These are phyloP conservation scores for Bombus vancouverensis DNA, from an alignment of 1,140 invertebrate species.

Conservation along the genomic window DNA sequence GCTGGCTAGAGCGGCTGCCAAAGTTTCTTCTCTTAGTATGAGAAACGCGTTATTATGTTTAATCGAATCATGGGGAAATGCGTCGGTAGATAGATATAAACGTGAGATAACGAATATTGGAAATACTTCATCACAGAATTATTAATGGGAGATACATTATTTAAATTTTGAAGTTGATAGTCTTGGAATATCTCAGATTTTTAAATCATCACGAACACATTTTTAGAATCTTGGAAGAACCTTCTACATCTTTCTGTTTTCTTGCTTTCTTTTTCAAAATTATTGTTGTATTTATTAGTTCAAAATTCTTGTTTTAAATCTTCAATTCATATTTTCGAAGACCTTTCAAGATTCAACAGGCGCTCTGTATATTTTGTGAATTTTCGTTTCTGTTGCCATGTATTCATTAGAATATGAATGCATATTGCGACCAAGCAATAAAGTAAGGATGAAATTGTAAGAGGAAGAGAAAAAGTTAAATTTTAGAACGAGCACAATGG, in stretches of 20 bases:
- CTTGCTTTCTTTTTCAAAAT: background rate
- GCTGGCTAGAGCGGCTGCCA: slow-evolving; percentile 9
- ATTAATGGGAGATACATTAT: background rate
- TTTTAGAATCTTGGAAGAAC: background rate
- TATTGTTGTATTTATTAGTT: background rate
- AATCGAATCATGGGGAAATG: background rate
- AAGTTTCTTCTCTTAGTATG: slow-evolving; percentile 11
- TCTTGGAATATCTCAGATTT: background rate
- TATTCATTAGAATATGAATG: slow-evolving; percentile 5
- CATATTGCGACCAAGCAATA: background rate
- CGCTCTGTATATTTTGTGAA: slow-evolving; percentile 3
- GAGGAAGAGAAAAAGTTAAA: background rate
- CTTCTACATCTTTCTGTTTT: background rate
- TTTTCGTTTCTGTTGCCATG: slow-evolving; percentile 10
- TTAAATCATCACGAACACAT: background rate
- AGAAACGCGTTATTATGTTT: background rate
- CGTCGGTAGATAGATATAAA: background rate
- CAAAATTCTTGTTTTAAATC: background rate
- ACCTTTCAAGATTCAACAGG: background rate
- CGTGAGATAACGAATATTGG: background rate
- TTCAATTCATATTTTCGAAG: background rate
- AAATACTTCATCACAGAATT: slow-evolving; percentile 6
- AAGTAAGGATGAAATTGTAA: background rate
- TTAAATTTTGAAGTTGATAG: background rate
- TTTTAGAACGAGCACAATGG: slow-evolving; percentile 4